Conservation (phyloP, 2,113 vertebrate genomes). For the Oryzias woworae region DNA sequence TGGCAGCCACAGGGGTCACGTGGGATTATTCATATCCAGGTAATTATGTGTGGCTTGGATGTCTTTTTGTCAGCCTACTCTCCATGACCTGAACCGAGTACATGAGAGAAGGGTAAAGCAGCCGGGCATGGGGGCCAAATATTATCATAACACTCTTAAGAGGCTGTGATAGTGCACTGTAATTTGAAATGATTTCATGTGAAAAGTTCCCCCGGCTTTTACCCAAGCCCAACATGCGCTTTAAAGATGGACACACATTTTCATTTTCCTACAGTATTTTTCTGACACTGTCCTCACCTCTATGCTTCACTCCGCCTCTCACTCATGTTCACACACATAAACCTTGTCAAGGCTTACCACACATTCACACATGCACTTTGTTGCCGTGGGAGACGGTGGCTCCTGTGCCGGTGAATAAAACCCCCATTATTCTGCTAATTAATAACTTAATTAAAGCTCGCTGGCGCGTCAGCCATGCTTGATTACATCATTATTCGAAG, state of each 20-base stretch:
- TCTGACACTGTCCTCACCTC: slow-evolving; percentile 5
- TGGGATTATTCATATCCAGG: slow-evolving; percentile 66
- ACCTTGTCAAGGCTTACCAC: slow-evolving; percentile 22
- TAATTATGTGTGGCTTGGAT: slow-evolving; percentile 52
- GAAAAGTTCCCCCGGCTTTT: background rate
- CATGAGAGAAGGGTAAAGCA: slow-evolving; percentile 47
- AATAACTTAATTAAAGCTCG: slow-evolving; percentile 81
- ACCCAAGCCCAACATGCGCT: no score
- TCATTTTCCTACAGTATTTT: no score
- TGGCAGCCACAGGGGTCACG: slow-evolving; percentile 57
- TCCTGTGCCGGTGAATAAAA: slow-evolving; percentile 69
- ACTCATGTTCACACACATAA: background rate
- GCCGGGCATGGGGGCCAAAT: slow-evolving; percentile 20
- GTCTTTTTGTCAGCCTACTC: slow-evolving; percentile 45
- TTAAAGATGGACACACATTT: no score
- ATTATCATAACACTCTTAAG: slow-evolving; percentile 28
- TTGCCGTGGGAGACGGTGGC: slow-evolving; percentile 56
- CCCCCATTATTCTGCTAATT: slow-evolving; percentile 79
- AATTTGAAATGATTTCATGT: slow-evolving; percentile 21
- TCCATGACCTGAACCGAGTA: slow-evolving; percentile 11
- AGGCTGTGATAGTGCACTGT: background rate
- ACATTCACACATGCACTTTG: slow-evolving; percentile 17
- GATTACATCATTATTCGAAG: slow-evolving; percentile 81
- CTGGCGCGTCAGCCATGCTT: slow-evolving; percentile 72
- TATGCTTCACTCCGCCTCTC: background rate